phyloP scores from a whole-genome alignment of 2,113 vertebrate genomes.

The Rhipidura dahli region DNA sequence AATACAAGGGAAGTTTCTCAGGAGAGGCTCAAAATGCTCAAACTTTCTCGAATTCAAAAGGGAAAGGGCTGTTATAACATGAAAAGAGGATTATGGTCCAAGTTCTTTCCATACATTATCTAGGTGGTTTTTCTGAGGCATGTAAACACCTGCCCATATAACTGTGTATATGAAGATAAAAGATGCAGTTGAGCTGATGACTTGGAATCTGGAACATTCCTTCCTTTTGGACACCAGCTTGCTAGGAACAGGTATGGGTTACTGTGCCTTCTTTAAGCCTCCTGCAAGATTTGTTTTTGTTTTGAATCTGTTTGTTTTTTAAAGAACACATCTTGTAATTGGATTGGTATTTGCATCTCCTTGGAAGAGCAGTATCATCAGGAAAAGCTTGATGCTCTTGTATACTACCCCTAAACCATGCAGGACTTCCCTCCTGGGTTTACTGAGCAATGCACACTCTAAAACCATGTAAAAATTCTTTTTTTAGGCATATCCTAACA shows the following conservation, averaged over 20 bases:
- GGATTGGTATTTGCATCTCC: conserved; percentile 17
- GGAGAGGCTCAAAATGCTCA: not conserved
- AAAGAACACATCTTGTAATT: not conserved
- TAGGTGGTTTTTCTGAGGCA: conserved; percentile 27
- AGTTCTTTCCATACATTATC: conserved; percentile 13
- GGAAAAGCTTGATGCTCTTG: not conserved
- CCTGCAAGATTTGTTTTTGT: not conserved
- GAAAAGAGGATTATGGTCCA: conserved; percentile 47
- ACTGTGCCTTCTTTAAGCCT: not conserved
- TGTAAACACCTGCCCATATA: conserved; percentile 49
- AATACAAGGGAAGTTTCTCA: not conserved
- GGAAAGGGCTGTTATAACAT: conserved; percentile 40
- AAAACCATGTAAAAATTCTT: not conserved
- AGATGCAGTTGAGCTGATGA: not conserved
- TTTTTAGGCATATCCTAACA: not conserved
- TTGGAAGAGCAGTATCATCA: not conserved
- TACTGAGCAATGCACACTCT: not conserved
- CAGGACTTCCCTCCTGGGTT: not conserved
- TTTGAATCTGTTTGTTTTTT: conserved; percentile 13
- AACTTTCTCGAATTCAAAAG: not conserved
- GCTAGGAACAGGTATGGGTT: not conserved
- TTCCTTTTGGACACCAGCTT: conserved; percentile 11
- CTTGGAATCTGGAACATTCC: conserved; percentile 17
- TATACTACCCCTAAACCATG: not conserved
- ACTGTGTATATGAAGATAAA: conserved; percentile 22